Conservation (phyloP, 2,113 vertebrate genomes). For the Microtus ochrogaster region DNA sequence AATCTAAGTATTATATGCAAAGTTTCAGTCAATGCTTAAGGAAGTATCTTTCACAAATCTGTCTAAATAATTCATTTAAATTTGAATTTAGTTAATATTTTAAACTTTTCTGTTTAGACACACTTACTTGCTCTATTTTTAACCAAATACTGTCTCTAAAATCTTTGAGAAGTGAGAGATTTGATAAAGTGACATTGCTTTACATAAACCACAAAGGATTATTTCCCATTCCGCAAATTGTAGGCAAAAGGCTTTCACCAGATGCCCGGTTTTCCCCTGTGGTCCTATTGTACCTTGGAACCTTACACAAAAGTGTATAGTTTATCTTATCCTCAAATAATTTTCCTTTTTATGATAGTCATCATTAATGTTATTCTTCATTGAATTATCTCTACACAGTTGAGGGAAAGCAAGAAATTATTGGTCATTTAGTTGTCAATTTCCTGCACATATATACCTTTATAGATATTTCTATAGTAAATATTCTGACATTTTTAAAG, state of each 20-base stretch:
- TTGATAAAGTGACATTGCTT: conserved; percentile 26
- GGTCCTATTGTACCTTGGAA: background rate
- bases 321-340: background rate
- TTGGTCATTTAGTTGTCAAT: background rate
- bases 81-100: conserved; percentile 45
- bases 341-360: background rate
- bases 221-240: background rate
- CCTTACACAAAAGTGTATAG: background rate
- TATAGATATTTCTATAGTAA: background rate
- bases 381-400: background rate
- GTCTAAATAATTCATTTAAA: background rate
- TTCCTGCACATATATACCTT: conserved; percentile 8
- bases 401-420: background rate
- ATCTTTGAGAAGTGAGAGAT: background rate
- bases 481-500: background rate
- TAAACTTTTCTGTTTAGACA: conserved; percentile 38
- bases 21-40: background rate
- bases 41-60: conserved; percentile 29
- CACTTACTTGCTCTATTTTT: conserved; percentile 24
- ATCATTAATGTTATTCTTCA: background rate
- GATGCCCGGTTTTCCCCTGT: background rate
- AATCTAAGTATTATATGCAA: conserved; percentile 1
- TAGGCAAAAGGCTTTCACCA: background rate
- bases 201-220: background rate
- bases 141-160: background rate